Evolutionary conservation across 2,888 invertebrate genomes (phyloP), one percentile per base, ranked within the genome.

Genomic region (Acrocera orbiculus): DNA sequence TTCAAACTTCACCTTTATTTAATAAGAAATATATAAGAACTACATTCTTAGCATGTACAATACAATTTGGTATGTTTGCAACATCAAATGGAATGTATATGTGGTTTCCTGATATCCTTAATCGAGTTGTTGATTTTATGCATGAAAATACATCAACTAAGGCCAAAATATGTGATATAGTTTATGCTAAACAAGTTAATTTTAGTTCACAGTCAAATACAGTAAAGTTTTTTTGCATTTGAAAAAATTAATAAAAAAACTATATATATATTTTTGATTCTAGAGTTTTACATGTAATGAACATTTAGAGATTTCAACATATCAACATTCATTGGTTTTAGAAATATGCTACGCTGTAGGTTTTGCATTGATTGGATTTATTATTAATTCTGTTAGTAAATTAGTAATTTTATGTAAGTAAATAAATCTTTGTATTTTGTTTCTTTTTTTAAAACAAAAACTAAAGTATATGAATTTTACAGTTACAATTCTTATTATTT

Each of bases 91-190:
- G 54, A 16, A 47, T 58, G 47, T 52, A 55, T 26, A 52, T 58
- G 49, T 58, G 54, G 53, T 53, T 57, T 34, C 56, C 56, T 4
- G 48, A 53, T 31, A 54, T 58, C 10, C 40, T 56, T 19, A 54
- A 56, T 36, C 49, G 48, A 28, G 46, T 54, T 19, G 49, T 47
- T 1, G 48, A 50, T 16, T 56, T 46, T 37, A 46, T 47, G 26
- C 45, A 44, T 5, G 41, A 45, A 17, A 41, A 53, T 38, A 51
- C 53, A 0, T 41, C 40, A 13, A 42, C 47, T 25, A 40, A 36
- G 7, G 48, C 51, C 2, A 48, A 48, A 10, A 49, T 56, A 23
- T 57, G 57, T 34, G 44, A 53, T 15, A 45, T 52, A 7, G 44
- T 52, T 8, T 46, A 49, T 34, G 40, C 27, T 3, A 40, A 39